Base-by-base conservation (phyloP, 2,113 vertebrate genomes). In the Strigops habroptila region DNA sequence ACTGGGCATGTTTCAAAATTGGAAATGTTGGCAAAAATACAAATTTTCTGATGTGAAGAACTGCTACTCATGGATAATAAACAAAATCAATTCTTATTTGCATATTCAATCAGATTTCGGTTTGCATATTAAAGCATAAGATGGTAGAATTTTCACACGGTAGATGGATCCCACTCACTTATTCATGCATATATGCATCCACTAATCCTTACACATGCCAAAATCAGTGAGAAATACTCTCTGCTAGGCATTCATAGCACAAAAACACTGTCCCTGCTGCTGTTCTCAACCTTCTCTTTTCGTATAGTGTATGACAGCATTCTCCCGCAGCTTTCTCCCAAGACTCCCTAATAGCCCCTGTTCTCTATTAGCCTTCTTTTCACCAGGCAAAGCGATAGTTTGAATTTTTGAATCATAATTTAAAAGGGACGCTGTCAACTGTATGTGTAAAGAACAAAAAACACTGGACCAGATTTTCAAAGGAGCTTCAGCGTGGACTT, bases 71-170 rank as follows among this genome's bases (percentile, higher is more conserved):
- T 75, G 95, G 92, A 91, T 87, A 92, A 96, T 94, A 94, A 96
- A 94, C 83, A 95, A 96, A 96, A 96, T 96, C 95, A 95, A 95
- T 96, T 93, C 83, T 87, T 84, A 86, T 96, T 95, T 95, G 83
- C 88, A 94, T 96, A 96, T 92, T 96, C 95, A 93, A 96, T 96
- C 92, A 94, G 92, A 94, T 89, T 95, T 84, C 3, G 0, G 86
- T 94, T 96, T 96, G 92, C 94, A 97, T 97, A 96, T 93, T 96
- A 96, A 95, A 96, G 91, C 92, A 13, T 86, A 94, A 92, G 37
- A 95, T 70, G 77, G 92, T n/a, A 91, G 88, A 89, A 93, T 95
- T 96, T 94, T 96, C 96, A 95, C 96, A 95, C 41, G 55, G 95
- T 95, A 87, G 81, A 94, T 91, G 78, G 86, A 93, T 95, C 88